phyloP scores from a whole-genome alignment of 2,888 invertebrate species.

The Hyles lineata region DNA sequence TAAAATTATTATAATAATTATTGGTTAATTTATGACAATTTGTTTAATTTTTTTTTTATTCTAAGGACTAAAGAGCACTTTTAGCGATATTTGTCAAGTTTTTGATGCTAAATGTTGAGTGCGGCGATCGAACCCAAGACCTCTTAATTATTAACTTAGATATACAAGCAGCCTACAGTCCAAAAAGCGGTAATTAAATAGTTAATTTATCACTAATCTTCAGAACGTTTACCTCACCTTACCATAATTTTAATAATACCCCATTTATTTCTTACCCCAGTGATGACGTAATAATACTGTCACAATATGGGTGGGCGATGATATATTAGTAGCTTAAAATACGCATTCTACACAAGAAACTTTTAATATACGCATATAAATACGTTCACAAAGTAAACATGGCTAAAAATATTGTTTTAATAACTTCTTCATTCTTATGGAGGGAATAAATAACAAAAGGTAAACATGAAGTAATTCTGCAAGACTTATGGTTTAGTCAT shows the following conservation, averaged over 20 bases:
- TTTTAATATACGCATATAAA: conserved; percentile 4
- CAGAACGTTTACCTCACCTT: not conserved
- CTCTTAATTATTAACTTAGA: no score
- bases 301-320: not conserved
- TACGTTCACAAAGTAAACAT: not conserved
- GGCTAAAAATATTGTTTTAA: conserved; percentile 1
- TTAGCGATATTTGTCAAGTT: no score
- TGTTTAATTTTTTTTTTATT: no score
- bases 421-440: not conserved
- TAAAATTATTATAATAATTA: no score
- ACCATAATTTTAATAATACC: not conserved
- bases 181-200: no score
- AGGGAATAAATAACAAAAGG: not conserved
- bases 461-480: conserved; percentile 9
- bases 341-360: not conserved
- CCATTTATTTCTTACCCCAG: not conserved
- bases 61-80: no score
- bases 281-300: not conserved
- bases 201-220: not conserved
- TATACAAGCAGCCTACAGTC: no score
- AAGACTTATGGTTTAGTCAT: not conserved
- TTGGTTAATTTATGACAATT: no score
- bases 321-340: not conserved
- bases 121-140: no score
- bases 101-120: no score